Base-by-base conservation (phyloP, 53 echinoderm and acorn worm genomes). In the Temnopleurus reevesii region DNA sequence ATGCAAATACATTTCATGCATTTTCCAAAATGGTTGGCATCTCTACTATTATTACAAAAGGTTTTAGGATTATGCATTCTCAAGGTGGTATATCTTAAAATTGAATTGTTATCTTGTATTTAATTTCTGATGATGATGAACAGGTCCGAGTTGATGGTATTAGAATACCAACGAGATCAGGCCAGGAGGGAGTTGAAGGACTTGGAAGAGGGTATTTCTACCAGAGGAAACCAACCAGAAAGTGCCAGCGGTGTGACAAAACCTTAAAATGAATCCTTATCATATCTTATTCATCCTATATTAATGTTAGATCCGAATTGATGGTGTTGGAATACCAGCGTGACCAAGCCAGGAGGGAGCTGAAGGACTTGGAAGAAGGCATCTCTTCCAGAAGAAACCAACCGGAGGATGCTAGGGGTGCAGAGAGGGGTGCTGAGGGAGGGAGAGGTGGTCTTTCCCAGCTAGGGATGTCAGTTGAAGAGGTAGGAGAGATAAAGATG, bases 91-190 rank as follows among this genome's bases (percentile, higher is more conserved):
- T n/a, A n/a, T n/a, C n/a, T n/a, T n/a, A n/a, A n/a, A n/a, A n/a
- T n/a, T n/a, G n/a, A n/a, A n/a, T n/a, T n/a, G n/a, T n/a, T n/a
- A n/a, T n/a, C n/a, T n/a, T n/a, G n/a, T n/a, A n/a, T n/a, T n/a
- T n/a, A n/a, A n/a, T n/a, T n/a, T n/a, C n/a, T n/a, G n/a, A n/a
- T n/a, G n/a, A n/a, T 38, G 2, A 8, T 41, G 43, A 21, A 18
- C 36, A 95, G 95, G 77, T 97, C 98, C 47, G 98, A 97, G 79
- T 65, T 97, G 77, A 93, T 97, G 89, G 95, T 97, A 45, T 76
- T 97, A 76, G 98, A 97, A 51, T 95, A 95, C 77, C 98, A 97
- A 59, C 91, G 98, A 77, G 98, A 97, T 81, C 98, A 97, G 13
- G 98, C 98, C 33, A 66, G 93, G 31, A 91, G 95, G 17, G 98